Base-by-base conservation (phyloP, 2,797 vertebrate species). In the Benthosema pterotum region DNA sequence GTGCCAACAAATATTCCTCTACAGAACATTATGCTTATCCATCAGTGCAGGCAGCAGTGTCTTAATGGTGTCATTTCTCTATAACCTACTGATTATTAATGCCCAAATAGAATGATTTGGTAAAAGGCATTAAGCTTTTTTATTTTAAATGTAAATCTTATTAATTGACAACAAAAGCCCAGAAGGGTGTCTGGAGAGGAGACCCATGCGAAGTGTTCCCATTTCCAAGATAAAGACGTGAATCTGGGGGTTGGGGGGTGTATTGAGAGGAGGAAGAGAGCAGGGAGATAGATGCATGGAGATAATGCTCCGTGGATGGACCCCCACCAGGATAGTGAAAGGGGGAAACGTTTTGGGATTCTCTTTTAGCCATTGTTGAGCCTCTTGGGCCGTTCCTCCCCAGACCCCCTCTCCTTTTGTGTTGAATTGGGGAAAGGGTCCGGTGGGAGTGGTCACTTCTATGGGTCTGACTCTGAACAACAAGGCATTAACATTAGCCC, bases 141-240 rank as follows among this genome's bases (percentile, higher is more conserved):
- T 38, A 7, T 2, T 38, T 11, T 38, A 38, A 38, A 9, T 32
- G 28, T 32, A 6, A n/a, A n/a, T n/a, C 8, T 32, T 8, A 32
- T 32, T 8, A 32, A 2, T 25, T 38, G 11, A 11, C 32, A 38
- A 38, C 32, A 38, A 38, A 38, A 38, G 32, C 32, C 32, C 32
- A 38, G 32, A 38, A 38, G 42, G 52, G 65, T 42, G 14, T 9
- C 12, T 53, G 60, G 78, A 54, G 66, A 64, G 60, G 71, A 75
- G 77, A 71, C 64, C 52, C 71, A 71, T 75, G 46, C 77, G 72
- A 63, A 82, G 73, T 79, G 75, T 80, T 75, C 72, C 22, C 28
- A 50, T 67, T 60, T 69, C 43, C 25, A 22, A 67, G 63, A 53
- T 65, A 63, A 65, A 57, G 55, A 68, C 73, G 74, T 60, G 47